These are phyloP conservation scores for Thamnaconus septentrionalis DNA, from an alignment of 2,113 vertebrate genomes.

Conservation along the genomic window DNA sequence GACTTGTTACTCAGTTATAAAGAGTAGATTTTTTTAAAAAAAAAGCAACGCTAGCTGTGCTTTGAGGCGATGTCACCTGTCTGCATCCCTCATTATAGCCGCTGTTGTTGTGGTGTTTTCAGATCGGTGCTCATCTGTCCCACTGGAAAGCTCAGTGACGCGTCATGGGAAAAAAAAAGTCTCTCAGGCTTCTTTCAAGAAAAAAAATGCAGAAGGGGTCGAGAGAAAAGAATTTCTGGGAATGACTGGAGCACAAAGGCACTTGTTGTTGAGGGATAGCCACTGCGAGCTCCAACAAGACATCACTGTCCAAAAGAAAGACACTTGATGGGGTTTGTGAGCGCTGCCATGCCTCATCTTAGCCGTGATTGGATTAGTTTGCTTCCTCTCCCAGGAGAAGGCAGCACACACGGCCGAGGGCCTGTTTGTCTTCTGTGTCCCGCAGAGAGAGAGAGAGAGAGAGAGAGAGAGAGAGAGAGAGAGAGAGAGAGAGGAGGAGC, in stretches of 20 bases:
- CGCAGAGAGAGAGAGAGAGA: too few relatives aligned
- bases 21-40: too few relatives aligned
- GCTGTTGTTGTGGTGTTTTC: too few relatives aligned
- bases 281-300: conserved; percentile 29
- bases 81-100: too few relatives aligned
- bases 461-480: too few relatives aligned
- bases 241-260: conserved; percentile 38
- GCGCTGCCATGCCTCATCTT: background rate
- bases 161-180: conserved; percentile 17
- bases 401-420: conserved; percentile 13
- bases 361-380: conserved; percentile 33
- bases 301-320: conserved; percentile 23
- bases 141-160: background rate
- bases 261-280: conserved; percentile 30
- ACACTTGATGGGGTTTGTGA: conserved; percentile 18
- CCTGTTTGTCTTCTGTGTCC: background rate
- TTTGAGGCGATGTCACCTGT: too few relatives aligned
- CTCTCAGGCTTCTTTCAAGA: conserved; percentile 17
- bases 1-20: conserved; percentile 15
- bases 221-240: conserved; percentile 12
- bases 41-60: too few relatives aligned
- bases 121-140: too few relatives aligned
- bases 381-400: conserved; percentile 38
- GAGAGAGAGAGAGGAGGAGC: too few relatives aligned
- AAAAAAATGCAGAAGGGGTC: conserved; percentile 7